Evolutionary conservation across 2,888 invertebrate species (phyloP), one percentile per base, ranked within the genome.

Genomic region (Tipula helvola): DNA sequence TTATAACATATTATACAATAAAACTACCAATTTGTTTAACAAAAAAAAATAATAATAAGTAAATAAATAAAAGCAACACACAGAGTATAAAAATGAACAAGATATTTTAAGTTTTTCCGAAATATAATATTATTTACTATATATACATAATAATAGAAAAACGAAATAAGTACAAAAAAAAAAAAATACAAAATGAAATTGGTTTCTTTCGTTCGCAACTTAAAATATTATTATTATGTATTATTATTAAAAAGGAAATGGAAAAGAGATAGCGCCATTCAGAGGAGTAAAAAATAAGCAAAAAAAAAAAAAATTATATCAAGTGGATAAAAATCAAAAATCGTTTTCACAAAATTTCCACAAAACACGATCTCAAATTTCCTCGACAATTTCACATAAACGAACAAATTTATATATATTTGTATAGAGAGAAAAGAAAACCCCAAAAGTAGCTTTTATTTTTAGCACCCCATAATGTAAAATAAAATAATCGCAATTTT

Each of bases 361-460:
- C 87, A 88, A 85, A 71, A 88, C 88, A 88, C 87, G 88, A 87
- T 87, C 87, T 88, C 86, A 87, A 88, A 88, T 88, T 88, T 88
- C 87, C 42, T 85, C 88, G 87, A 87, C 88, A 87, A 88, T 88
- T 88, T 88, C 87, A 87, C 86, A 86, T 28, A 52, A 47, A 86
- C 42, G 44, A 47, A 28, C 36, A 44, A 86, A 52, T 86, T 86
- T 52, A 57, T 42, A 28, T 28, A 57, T 36, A 86, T 57, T 16
- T 28, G 41, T 36, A 87, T n/a, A 44, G 39, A 85, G 47, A 86
- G 39, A 85, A 83, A 86, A 36, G 18, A 83, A 86, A 83, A 86
- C 84, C 84, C 84, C 84, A 84, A 71, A 71, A 84, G 84, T 84
- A 84, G 84, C 84, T 84, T 84, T 84, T 36, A 84, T 84, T 84